Conservation (phyloP, 1,140 invertebrate species). For the Drosophila tani region DNA sequence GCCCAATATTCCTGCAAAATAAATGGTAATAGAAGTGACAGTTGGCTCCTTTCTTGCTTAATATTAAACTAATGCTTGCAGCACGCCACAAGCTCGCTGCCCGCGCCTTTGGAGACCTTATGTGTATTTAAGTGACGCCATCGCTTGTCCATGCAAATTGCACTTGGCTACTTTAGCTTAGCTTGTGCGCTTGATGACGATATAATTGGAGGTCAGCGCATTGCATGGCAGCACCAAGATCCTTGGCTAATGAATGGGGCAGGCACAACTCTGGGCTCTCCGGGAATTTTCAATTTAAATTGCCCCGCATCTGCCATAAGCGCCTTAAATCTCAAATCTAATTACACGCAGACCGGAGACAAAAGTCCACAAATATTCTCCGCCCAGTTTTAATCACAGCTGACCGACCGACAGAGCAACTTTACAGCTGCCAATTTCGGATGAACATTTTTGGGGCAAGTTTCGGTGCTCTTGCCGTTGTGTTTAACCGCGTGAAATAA, state of each 20-base stretch:
- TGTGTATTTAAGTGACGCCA: conserved; percentile 63
- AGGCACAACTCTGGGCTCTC: not conserved
- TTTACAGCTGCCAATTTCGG: conserved; percentile 58
- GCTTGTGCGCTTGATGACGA: conserved; percentile 69
- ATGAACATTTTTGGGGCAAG: conserved; percentile 43
- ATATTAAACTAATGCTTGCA: conserved; percentile 70
- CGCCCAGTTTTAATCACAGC: conserved; percentile 66
- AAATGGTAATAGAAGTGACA: conserved; percentile 47
- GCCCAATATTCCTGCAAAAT: not conserved
- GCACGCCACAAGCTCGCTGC: conserved; percentile 36
- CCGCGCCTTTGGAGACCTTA: conserved; percentile 8
- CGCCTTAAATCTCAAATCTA: conserved; percentile 79
- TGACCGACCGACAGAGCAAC: conserved; percentile 52
- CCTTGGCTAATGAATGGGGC: conserved; percentile 6
- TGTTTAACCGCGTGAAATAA: conserved; percentile 83
- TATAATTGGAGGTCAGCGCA: conserved; percentile 64
- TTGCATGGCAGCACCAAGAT: conserved; percentile 13
- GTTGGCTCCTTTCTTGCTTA: conserved; percentile 65
- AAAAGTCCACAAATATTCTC: conserved; percentile 70
- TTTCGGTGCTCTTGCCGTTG: conserved; percentile 58
- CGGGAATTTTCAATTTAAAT: conserved; percentile 58
- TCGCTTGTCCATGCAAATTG: conserved; percentile 60
- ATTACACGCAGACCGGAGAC: conserved; percentile 73
- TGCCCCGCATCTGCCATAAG: conserved; percentile 55
- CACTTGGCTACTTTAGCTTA: conserved; percentile 51